Evolutionary conservation across 2,113 vertebrate species (phyloP).

Genomic region (Dryoscopus gambensis): DNA sequence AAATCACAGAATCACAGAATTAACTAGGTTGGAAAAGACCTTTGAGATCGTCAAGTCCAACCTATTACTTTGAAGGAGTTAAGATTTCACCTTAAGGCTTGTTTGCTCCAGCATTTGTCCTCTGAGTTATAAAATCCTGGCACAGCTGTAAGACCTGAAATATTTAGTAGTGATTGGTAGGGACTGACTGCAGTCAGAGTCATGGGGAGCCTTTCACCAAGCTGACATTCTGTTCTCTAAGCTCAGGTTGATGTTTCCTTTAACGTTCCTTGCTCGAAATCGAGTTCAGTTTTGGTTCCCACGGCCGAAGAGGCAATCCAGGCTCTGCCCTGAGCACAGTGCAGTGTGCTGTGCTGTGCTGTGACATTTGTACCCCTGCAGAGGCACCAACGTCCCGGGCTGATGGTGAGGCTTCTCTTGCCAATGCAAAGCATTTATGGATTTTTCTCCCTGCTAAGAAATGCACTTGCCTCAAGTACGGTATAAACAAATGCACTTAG

Average conservation of each 20-base stretch:
- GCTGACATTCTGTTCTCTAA: not conserved
- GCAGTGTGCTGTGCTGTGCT: not conserved
- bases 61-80: not conserved
- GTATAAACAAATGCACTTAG: not conserved
- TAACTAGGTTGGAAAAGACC: not conserved
- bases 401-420: not conserved
- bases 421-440: not conserved
- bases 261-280: not conserved
- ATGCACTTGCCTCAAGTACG: not conserved
- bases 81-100: not conserved
- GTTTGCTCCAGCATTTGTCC: not conserved
- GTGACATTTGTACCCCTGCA: fast-evolving
- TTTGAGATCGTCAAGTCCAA: not conserved
- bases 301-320: fast-evolving
- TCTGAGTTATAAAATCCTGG: not conserved
- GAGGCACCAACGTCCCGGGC: not conserved
- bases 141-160: not conserved
- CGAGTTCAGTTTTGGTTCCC: not conserved
- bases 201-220: not conserved
- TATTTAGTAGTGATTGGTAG: not conserved
- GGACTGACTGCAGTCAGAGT: not conserved
- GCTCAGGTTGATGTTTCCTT: not conserved
- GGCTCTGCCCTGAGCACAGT: not conserved
- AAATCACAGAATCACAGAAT: not conserved
- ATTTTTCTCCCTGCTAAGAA: not conserved